These are phyloP conservation scores for Pempheris klunzingeri DNA, from an alignment of 2,797 vertebrate species.

Conservation along the genomic window DNA sequence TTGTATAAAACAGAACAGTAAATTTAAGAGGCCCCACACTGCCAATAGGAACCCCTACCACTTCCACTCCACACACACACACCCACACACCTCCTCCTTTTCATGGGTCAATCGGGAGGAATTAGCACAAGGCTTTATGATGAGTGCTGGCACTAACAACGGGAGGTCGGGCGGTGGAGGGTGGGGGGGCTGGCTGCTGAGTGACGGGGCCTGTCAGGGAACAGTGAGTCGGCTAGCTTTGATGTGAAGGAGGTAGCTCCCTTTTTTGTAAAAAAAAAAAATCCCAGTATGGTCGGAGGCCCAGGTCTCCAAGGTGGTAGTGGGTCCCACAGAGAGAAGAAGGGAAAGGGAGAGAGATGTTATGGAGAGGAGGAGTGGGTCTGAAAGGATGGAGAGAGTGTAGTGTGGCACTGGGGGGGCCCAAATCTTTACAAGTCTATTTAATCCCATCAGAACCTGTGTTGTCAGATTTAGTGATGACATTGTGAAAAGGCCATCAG, in stretches of 20 bases:
- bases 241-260: constrained; percentile 59
- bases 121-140: constrained; percentile 66
- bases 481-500: background rate
- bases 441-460: constrained; percentile 40
- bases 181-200: constrained; percentile 19
- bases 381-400: constrained; percentile 22
- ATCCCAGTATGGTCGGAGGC: constrained; percentile 59
- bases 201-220: constrained; percentile 55
- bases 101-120: constrained; percentile 60
- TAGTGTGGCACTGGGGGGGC: constrained; percentile 1
- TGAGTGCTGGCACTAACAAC: constrained; percentile 49
- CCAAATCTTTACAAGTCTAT: background rate
- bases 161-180: constrained; percentile 25
- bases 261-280: constrained; percentile 53
- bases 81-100: constrained; percentile 19
- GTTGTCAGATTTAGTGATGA: constrained; percentile 11
- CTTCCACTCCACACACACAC: constrained; percentile 7
- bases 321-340: background rate
- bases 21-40: too few relatives aligned
- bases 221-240: constrained; percentile 57
- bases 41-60: background rate
- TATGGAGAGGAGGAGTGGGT: constrained; percentile 12
- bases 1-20: background rate
- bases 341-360: constrained; percentile 16
- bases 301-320: constrained; percentile 64